Evolutionary conservation across 2,888 invertebrate genomes (phyloP).

Genomic region (Napeogenes sylphis): DNA sequence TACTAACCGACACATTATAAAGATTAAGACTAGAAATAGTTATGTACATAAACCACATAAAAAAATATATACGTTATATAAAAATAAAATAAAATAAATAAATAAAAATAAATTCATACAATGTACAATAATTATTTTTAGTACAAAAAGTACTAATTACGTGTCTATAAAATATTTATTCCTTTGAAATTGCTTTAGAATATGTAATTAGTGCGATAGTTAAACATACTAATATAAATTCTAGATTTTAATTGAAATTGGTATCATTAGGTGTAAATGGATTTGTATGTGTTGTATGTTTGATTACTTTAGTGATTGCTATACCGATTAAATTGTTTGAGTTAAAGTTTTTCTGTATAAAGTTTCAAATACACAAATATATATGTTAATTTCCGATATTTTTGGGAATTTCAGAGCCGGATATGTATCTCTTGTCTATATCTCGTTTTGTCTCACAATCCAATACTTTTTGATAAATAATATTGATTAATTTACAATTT

Average conservation of each 20-base stretch:
- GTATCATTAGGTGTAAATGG: neutral
- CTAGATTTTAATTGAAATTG: conserved; percentile 19
- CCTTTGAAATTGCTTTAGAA: conserved; percentile 27
- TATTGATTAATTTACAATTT: too few relatives aligned
- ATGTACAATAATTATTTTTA: conserved; percentile 44
- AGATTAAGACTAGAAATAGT: too few relatives aligned
- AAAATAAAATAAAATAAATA: too few relatives aligned
- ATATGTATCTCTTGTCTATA: too few relatives aligned
- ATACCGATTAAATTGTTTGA: neutral
- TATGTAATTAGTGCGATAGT: conserved; percentile 25
- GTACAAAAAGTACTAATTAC: conserved; percentile 37
- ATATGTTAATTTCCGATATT: too few relatives aligned
- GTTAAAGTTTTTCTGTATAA: neutral
- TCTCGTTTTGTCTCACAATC: too few relatives aligned
- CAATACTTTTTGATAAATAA: too few relatives aligned
- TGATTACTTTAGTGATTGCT: neutral
- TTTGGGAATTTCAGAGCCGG: too few relatives aligned
- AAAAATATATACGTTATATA: too few relatives aligned
- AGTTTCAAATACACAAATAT: too few relatives aligned
- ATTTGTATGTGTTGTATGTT: neutral
- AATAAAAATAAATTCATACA: neutral
- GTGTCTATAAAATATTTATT: conserved; percentile 29
- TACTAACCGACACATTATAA: too few relatives aligned
- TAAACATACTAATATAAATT: conserved; percentile 17
- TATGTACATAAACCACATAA: too few relatives aligned